Conservation (phyloP, 1,140 invertebrate genomes). For the Hesperophylax magnus region DNA sequence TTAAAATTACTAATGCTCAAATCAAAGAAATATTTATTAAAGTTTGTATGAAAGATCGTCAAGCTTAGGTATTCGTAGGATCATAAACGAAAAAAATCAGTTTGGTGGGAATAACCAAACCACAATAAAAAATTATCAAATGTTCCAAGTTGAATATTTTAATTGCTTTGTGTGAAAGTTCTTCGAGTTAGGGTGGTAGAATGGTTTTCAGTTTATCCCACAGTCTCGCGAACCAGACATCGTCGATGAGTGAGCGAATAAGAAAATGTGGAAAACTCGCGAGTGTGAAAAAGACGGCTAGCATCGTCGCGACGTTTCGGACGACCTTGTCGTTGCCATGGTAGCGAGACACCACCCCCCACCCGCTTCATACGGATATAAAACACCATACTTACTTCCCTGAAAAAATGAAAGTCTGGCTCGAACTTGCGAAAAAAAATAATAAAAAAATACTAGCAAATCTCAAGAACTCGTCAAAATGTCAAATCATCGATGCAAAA, state of each 20-base stretch:
- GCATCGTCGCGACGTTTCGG: slow-evolving; percentile 47
- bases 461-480: background rate
- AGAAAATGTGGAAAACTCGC: background rate
- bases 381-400: slow-evolving; percentile 19
- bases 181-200: background rate
- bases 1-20: no score
- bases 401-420: slow-evolving; percentile 17
- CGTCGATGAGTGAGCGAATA: slow-evolving; percentile 7
- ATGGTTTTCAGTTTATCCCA: background rate
- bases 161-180: no score
- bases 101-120: no score
- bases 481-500: background rate
- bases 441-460: background rate
- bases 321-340: slow-evolving; percentile 55
- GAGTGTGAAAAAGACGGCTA: slow-evolving; percentile 22
- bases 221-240: background rate
- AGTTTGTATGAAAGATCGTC: no score
- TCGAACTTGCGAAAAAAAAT: background rate
- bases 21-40: no score
- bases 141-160: no score
- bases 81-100: no score
- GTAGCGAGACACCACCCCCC: slow-evolving; percentile 44
- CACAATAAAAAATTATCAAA: no score
- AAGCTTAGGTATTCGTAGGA: no score
- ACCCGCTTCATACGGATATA: slow-evolving; percentile 8